Evolutionary conservation across 2,113 vertebrate genomes (phyloP).

Genomic region (Glareola pratincola): DNA sequence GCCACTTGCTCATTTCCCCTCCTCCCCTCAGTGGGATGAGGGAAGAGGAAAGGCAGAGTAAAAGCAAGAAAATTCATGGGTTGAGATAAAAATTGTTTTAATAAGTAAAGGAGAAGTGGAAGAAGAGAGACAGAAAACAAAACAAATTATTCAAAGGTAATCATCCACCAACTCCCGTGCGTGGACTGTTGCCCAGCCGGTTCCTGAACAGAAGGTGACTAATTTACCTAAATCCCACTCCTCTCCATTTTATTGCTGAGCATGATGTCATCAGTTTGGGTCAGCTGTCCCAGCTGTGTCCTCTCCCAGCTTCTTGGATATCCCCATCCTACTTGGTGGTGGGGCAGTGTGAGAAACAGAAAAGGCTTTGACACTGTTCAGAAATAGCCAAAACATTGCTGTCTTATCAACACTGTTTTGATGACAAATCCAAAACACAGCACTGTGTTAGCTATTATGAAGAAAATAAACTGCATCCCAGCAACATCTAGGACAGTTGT

Average conservation of each 20-base stretch:
- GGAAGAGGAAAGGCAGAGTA: neutral
- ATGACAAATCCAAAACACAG: neutral
- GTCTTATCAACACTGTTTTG: neutral
- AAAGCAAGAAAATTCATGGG: neutral
- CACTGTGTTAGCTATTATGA: accelerated
- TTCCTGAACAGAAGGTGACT: neutral
- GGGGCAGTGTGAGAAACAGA: neutral
- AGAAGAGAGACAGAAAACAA: neutral
- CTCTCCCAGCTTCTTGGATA: neutral
- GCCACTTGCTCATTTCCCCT: neutral
- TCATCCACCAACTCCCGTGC: neutral
- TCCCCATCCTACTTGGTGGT: neutral
- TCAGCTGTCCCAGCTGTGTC: neutral
- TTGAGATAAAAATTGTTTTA: neutral
- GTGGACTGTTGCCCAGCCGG: neutral
- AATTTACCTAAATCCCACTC: neutral
- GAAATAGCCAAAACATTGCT: neutral
- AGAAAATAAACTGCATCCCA: neutral
- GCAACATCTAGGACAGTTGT: neutral
- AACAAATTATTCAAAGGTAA: neutral
- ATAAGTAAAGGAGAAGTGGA: neutral
- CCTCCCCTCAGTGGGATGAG: accelerated
- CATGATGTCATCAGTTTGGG: neutral
- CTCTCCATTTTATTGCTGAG: neutral
- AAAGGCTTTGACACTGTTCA: neutral